Base-by-base conservation (phyloP, 1,140 invertebrate genomes). In the Plutomurus gul region DNA sequence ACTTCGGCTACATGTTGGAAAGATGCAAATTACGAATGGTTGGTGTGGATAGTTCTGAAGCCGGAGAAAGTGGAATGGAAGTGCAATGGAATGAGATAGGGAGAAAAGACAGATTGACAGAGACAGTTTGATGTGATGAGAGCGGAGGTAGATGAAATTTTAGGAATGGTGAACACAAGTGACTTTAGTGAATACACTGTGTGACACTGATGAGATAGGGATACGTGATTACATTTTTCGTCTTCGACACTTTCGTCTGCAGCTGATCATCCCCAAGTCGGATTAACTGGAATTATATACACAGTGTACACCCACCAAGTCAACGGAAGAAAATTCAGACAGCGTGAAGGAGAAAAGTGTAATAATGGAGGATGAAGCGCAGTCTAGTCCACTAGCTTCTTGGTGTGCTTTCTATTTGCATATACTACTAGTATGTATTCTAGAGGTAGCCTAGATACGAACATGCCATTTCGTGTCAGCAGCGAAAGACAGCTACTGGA, bases 181-280 rank as follows among this genome's bases (percentile, higher is more conserved):
- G 56, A n/a, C n/a, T n/a, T n/a, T n/a, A n/a, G 56, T n/a, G 25
- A 16, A 36, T 36, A n/a, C 27, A 37, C 20, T 39, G 39, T 39
- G 51, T 60, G 47, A 76, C 25, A 76, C 47, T 37, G 75, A 60
- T 43, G 40, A 46, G 76, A 71, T 71, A 27, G 60, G 18, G 56
- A 77, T 46, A 77, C 76, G 76, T 77, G 76, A 77, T 77, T 77
- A 71, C 56, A 46, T 77, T 76, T 76, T 72, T 74, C 47, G 75
- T 39, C n/a, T 51, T 51, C 40, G 73, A 75, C 75, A 76, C 36
- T 76, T 33, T 76, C 75, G 22, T 27, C 47, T 33, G 18, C 75
- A 60, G 75, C n/a, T n/a, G n/a, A n/a, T n/a, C n/a, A 76, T 76
- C 46, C 60, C 37, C 3, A 39, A 40, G 47, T 56, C 47, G 25